Percentiles rank a stretch among this genome's conserved stretches.
Evolutionary conservation across 2,888 invertebrate species (phyloP).

Genomic region (Hermodice carunculata): DNA sequence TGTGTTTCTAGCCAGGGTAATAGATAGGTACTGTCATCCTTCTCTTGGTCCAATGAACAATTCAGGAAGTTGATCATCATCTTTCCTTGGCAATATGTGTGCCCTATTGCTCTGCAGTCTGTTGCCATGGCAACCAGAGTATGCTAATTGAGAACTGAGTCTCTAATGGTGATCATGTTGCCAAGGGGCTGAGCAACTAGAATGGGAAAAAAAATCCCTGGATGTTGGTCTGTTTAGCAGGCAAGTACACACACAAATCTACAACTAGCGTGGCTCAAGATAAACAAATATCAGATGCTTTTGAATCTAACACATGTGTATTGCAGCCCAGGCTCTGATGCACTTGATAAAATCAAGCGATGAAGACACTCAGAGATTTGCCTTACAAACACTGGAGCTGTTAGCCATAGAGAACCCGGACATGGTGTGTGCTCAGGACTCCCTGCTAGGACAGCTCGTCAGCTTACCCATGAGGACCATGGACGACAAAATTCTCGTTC

Average conservation of each 20-base stretch:
- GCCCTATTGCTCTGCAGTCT: too few relatives aligned
- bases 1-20: too few relatives aligned
- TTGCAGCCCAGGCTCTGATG: constrained; percentile 60
- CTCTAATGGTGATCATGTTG: not conserved
- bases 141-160: not conserved
- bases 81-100: too few relatives aligned
- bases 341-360: constrained; percentile 55
- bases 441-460: constrained; percentile 52
- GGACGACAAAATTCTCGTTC: constrained; percentile 57
- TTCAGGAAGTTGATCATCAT: too few relatives aligned
- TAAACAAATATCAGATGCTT: too few relatives aligned
- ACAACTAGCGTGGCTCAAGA: too few relatives aligned
- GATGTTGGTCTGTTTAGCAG: not conserved
- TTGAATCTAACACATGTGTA: too few relatives aligned
- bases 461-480: constrained; percentile 53
- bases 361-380: constrained; percentile 57
- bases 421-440: constrained; percentile 63
- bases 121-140: too few relatives aligned
- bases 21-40: too few relatives aligned
- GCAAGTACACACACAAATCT: not conserved
- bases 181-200: not conserved
- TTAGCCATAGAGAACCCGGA: constrained; percentile 65
- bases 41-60: too few relatives aligned
- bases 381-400: constrained; percentile 63
- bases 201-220: too few relatives aligned